Base-by-base conservation (phyloP, 1,140 invertebrate genomes). In the Leptinotarsa defecta region DNA sequence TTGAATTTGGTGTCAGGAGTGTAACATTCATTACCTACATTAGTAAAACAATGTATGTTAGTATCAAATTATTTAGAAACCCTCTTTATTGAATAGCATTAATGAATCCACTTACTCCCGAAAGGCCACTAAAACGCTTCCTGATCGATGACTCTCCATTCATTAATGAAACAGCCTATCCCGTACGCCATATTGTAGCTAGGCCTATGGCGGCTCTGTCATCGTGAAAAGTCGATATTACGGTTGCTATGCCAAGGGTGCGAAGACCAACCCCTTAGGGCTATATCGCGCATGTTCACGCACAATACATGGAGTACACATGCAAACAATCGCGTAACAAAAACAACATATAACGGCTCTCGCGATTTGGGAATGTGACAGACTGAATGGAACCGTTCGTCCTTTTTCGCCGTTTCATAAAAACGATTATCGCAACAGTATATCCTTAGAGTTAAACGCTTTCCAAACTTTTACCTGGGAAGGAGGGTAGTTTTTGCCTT, bases 171-270 rank as follows among this genome's bases (percentile, higher is more conserved):
- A 15, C n/a, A 57, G 15, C n/a, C 15, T 68, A n/a, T 68, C n/a
- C 52, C 70, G 34, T 24, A 49, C 71, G 73, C 73, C 72, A 73
- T 76, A 71, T 76, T 76, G 52, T 57, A 17, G 4, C 17, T 15
- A n/a, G 52, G 15, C 52, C 68, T 70, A 76, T 74, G 72, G 72
- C 75, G 71, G 52, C 62, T n/a, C 27, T 24, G 71, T 71, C 63
- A 76, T 64, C 75, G 70, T 76, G 75, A 76, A 76, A 76, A 76
- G 75, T 76, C 75, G 71, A 76, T 76, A 76, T 48, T 65, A 73
- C 71, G 70, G 75, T 76, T 76, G 75, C 75, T 76, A 76, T 71
- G 75, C 49, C 61, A 20, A 74, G 65, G 52, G 43, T 34, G 52
- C 67, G 52, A 57, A 57, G 52, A 57, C 52, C 52, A 57, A 57